phyloP scores from a whole-genome alignment of 2,113 vertebrate species.

The Pycnonotus jocosus region DNA sequence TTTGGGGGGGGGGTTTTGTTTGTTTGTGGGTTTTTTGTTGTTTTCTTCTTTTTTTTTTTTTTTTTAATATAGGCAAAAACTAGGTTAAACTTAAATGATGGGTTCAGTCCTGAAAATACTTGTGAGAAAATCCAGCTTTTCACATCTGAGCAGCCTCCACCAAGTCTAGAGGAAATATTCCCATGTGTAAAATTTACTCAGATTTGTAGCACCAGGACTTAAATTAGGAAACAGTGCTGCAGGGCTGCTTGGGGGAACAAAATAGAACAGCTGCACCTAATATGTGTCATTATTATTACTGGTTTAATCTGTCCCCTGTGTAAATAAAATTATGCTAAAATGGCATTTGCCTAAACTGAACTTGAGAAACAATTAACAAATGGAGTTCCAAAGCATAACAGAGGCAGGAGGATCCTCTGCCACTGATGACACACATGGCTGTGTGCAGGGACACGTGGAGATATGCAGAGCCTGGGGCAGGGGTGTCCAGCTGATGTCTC shows the following conservation, averaged over 20 bases:
- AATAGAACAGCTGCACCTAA: constrained; percentile 11
- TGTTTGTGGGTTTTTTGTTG: too few relatives aligned
- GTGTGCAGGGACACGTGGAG: accelerated
- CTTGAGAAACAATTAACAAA: constrained; percentile 6
- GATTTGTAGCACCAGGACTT: background rate
- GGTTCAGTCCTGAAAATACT: background rate
- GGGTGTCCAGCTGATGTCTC: background rate
- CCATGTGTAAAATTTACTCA: background rate
- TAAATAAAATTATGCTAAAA: constrained; percentile 13
- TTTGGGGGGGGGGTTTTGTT: too few relatives aligned
- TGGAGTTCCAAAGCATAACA: background rate
- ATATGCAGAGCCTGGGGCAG: background rate
- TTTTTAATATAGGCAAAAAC: background rate
- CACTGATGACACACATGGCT: background rate
- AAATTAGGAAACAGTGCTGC: background rate
- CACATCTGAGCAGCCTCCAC: background rate
- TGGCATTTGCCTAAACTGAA: background rate
- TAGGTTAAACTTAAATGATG: background rate
- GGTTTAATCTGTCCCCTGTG: background rate
- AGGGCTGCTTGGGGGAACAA: background rate
- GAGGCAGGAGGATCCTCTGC: background rate
- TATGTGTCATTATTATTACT: background rate
- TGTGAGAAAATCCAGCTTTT: background rate
- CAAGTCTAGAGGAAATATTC: background rate
- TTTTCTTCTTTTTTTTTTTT: background rate